Percentiles rank a stretch among this genome's conserved stretches.
phyloP scores from a whole-genome alignment of 2,797 vertebrate species.

The Anguilla pacifica region DNA sequence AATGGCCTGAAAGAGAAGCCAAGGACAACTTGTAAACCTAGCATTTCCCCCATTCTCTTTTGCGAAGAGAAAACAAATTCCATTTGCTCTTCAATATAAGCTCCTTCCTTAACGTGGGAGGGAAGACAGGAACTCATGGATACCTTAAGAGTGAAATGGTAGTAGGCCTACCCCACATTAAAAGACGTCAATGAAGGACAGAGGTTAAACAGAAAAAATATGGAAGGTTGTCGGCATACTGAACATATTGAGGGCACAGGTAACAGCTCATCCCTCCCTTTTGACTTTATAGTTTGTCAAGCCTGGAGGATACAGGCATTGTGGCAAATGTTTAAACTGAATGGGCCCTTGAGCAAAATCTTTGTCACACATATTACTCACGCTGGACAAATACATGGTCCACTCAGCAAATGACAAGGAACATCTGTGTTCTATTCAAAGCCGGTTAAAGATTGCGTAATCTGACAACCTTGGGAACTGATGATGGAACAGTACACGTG shows the following conservation, averaged over 20 bases:
- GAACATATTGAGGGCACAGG: background rate
- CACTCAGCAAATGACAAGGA: background rate
- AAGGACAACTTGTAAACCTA: conserved; percentile 37
- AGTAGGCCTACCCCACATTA: background rate
- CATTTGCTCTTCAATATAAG: background rate
- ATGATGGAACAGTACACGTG: conserved; percentile 6
- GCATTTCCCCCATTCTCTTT: background rate
- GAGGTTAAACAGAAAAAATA: conserved; percentile 29
- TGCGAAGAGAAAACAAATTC: conserved; percentile 34
- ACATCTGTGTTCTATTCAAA: background rate
- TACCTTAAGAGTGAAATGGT: background rate
- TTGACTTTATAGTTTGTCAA: conserved; percentile 67
- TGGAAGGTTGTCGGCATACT: background rate
- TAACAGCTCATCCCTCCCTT: background rate
- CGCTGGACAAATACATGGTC: conserved; percentile 54
- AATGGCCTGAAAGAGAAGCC: conserved; percentile 26
- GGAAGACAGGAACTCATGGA: background rate
- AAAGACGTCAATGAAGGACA: background rate
- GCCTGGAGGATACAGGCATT: conserved; percentile 50
- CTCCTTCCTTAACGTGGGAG: conserved; percentile 2
- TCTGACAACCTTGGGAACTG: background rate
- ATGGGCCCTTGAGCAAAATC: conserved; percentile 60
- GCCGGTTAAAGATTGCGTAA: background rate
- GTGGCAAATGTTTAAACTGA: conserved; percentile 70
- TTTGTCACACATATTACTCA: conserved; percentile 59